Conservation (phyloP, 2,888 invertebrate species). For the Ennomos erosarius region DNA sequence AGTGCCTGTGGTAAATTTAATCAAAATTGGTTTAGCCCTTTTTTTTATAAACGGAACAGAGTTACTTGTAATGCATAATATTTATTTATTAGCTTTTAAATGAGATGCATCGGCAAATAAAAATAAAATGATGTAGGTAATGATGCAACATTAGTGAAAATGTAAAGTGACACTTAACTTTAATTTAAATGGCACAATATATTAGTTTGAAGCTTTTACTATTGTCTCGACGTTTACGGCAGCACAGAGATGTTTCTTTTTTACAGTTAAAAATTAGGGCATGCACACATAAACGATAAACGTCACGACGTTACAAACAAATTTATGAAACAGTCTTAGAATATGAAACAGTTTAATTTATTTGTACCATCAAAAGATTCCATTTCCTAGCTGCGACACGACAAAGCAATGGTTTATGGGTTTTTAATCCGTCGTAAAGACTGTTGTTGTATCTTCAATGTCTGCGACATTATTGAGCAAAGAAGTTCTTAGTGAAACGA, state of each 20-base stretch:
- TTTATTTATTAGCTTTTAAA: too few species aligned
- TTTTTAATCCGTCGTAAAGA: slow-evolving; percentile 19
- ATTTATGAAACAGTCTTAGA: slow-evolving; percentile 12
- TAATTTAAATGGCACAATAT: too few species aligned
- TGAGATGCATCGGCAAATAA: too few species aligned
- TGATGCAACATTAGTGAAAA: too few species aligned
- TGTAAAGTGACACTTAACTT: too few species aligned
- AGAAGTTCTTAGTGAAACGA: slow-evolving; percentile 11
- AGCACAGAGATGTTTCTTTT: background rate
- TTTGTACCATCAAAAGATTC: slow-evolving; percentile 19
- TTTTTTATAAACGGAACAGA: too few species aligned
- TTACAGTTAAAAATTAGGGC: slow-evolving; percentile 6
- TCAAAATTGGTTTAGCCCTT: too few species aligned
- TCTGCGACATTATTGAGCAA: slow-evolving; percentile 6
- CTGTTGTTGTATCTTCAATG: background rate
- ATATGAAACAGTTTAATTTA: slow-evolving; percentile 13
- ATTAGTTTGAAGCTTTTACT: slow-evolving; percentile 8
- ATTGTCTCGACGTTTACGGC: slow-evolving; percentile 10
- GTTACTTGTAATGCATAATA: too few species aligned
- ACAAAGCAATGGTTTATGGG: slow-evolving; percentile 22
- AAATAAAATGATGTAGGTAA: too few species aligned
- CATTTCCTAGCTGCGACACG: slow-evolving; percentile 1
- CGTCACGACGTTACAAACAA: slow-evolving; percentile 4
- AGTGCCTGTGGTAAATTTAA: too few species aligned
- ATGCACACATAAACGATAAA: slow-evolving; percentile 13